Evolutionary conservation across 2,888 invertebrate genomes (phyloP).

Genomic region (Ennomos fuscantarius): DNA sequence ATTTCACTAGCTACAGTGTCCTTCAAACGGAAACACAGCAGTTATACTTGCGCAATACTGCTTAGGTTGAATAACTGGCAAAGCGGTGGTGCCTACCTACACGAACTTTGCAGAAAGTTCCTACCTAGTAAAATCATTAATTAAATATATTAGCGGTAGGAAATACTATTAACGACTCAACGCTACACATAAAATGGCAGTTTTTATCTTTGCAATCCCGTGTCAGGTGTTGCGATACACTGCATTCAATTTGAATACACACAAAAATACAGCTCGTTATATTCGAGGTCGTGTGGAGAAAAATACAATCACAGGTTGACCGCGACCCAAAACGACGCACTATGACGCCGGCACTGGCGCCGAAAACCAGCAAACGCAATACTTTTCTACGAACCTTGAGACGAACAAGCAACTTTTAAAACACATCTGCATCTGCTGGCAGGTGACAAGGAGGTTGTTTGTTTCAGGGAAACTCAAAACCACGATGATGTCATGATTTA

Average conservation of each 20-base stretch:
- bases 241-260: conserved; percentile 46
- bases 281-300: conserved; percentile 58
- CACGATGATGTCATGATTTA: too few relatives aligned
- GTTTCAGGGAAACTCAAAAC: too few relatives aligned
- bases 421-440: too few relatives aligned
- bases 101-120: too few relatives aligned
- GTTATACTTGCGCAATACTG: too few relatives aligned
- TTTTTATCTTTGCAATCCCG: conserved; percentile 17
- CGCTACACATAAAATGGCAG: neutral
- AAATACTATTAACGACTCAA: neutral
- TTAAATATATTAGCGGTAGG: neutral
- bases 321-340: conserved; percentile 60
- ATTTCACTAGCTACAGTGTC: too few relatives aligned
- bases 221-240: conserved; percentile 37
- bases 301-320: conserved; percentile 62
- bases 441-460: too few relatives aligned
- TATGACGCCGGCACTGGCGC: conserved; percentile 29
- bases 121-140: neutral
- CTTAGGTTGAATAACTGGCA: too few relatives aligned
- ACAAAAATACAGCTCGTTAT: conserved; percentile 61
- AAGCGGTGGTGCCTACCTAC: too few relatives aligned
- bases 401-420: too few relatives aligned
- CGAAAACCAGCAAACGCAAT: conserved; percentile 9
- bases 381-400: too few relatives aligned
- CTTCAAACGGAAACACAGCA: too few relatives aligned